Percentiles rank a stretch among this genome's conserved stretches.
Conservation (phyloP, 2,888 invertebrate genomes). For the Sphaerophoria rueppellii region DNA sequence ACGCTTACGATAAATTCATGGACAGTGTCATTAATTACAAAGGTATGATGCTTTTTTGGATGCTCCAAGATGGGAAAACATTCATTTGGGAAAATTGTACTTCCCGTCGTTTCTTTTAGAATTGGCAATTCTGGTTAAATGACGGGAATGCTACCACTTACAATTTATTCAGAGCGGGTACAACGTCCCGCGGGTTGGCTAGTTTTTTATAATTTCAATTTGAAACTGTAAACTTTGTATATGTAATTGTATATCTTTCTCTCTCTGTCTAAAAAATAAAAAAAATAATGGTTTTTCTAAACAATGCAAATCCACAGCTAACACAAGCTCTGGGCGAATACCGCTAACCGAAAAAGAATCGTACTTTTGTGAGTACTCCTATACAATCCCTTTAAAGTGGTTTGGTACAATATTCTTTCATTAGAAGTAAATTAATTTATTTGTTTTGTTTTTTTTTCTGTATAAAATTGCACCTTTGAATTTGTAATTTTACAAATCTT, state of each 20-base stretch:
- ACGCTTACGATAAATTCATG: too few relatives aligned
- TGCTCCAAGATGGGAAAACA: too few relatives aligned
- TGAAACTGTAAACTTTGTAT: not conserved
- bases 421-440: conserved; percentile 41
- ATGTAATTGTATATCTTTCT: conserved; percentile 1
- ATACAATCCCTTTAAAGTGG: conserved; percentile 43
- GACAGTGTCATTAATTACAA: too few relatives aligned
- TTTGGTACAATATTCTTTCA: conserved; percentile 51
- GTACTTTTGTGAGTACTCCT: conserved; percentile 84
- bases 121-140: too few relatives aligned
- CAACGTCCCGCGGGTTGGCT: too few relatives aligned
- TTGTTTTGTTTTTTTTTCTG: conserved; percentile 17
- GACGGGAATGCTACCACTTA: too few relatives aligned
- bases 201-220: too few relatives aligned
- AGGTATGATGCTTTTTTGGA: too few relatives aligned
- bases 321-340: conserved; percentile 83
- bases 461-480: conserved; percentile 37
- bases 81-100: too few relatives aligned
- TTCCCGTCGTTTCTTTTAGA: too few relatives aligned
- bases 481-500: conserved; percentile 20
- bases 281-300: conserved; percentile 51
- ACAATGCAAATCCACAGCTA: conserved; percentile 83
- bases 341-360: conserved; percentile 84
- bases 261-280: conserved; percentile 20
- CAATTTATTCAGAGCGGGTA: too few relatives aligned